These are phyloP conservation scores for Cyclophora albipunctata DNA, from an alignment of 2,888 invertebrate genomes.

Conservation along the genomic window DNA sequence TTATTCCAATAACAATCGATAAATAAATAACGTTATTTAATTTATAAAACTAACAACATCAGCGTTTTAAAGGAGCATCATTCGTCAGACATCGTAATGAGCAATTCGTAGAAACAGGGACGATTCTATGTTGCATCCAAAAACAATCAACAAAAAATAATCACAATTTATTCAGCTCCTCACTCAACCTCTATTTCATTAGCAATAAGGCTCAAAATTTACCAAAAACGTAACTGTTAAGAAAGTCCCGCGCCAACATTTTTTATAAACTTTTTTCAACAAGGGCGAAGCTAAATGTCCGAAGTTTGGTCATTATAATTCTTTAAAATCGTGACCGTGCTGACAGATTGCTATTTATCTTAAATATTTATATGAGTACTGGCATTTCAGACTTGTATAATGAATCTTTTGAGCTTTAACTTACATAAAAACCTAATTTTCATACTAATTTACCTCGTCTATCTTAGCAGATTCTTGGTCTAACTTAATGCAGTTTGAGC, in stretches of 20 bases:
- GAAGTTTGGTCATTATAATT: slow-evolving; percentile 15
- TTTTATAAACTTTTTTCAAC: slow-evolving; percentile 29
- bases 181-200: neutral
- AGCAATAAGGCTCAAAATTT: slow-evolving; percentile 11
- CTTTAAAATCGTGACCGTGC: slow-evolving; percentile 8
- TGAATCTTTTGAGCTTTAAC: no score
- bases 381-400: slow-evolving; percentile 5
- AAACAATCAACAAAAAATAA: slow-evolving; percentile 28
- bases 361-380: slow-evolving; percentile 11
- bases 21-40: no score
- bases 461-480: no score
- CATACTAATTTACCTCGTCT: no score
- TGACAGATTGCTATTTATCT: slow-evolving; percentile 9
- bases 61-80: neutral
- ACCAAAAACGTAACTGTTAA: neutral
- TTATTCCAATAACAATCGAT: no score
- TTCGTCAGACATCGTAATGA: slow-evolving; percentile 34
- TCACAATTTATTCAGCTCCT: slow-evolving; percentile 4
- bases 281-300: slow-evolving; percentile 27
- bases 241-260: slow-evolving; percentile 31
- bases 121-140: slow-evolving; percentile 30
- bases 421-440: no score
- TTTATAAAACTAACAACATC: no score
- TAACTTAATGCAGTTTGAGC: no score
- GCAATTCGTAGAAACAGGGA: slow-evolving; percentile 48